Percentiles rank a stretch among this genome's conserved stretches.
Conservation (phyloP, 1,140 invertebrate genomes). For the Cherax destructor region DNA sequence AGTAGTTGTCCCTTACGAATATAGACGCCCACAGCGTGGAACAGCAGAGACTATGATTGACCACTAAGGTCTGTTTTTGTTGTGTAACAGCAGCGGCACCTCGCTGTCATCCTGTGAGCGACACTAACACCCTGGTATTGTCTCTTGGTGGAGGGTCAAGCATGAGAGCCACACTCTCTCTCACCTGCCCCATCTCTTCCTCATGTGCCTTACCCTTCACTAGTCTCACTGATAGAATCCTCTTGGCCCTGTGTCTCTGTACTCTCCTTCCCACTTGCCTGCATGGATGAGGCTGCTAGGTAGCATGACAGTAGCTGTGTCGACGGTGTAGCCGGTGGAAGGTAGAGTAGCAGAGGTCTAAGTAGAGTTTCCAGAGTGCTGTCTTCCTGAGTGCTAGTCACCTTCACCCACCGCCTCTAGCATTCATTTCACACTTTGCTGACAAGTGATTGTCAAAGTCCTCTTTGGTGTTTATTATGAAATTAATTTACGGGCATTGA, state of each 20-base stretch:
- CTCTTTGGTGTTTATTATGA: not conserved
- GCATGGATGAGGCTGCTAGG: not conserved
- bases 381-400: no score
- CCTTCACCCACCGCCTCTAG: not conserved
- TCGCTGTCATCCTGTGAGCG: not conserved
- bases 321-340: not conserved
- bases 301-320: not conserved
- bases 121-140: not conserved
- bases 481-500: not conserved
- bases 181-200: constrained; percentile 8
- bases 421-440: not conserved
- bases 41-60: not conserved
- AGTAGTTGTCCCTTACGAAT: not conserved
- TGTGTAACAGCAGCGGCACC: not conserved
- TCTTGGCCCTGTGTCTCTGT: constrained; percentile 20
- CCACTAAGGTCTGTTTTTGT: not conserved
- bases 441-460: constrained; percentile 24
- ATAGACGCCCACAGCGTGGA: not conserved
- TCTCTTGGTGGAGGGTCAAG: not conserved
- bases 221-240: not conserved
- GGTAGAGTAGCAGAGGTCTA: not conserved
- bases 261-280: constrained; percentile 60
- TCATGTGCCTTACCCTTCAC: not conserved
- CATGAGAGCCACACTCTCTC: not conserved
- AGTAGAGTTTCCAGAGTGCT: not conserved